Evolutionary conservation across 2,888 invertebrate genomes (phyloP).

Genomic region (Monochamus alternatus): DNA sequence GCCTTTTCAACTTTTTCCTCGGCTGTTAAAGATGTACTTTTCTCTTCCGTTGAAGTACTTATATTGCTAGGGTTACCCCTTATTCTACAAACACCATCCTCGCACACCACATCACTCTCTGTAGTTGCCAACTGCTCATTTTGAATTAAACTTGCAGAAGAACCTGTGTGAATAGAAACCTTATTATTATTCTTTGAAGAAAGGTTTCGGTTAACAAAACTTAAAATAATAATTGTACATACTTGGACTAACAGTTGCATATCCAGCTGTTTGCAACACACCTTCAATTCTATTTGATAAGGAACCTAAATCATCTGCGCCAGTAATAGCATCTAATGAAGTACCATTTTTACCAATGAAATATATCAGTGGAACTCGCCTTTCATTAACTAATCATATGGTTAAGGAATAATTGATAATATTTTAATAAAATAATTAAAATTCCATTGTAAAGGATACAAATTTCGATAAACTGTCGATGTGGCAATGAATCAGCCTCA

Average conservation of each 20-base stretch:
- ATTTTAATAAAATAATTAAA: neutral
- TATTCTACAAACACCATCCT: conserved; percentile 72
- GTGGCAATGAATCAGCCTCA: conserved; percentile 81
- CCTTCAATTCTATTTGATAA: conserved; percentile 79
- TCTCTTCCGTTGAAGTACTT: conserved; percentile 38
- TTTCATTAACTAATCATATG: conserved; percentile 77
- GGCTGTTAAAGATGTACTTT: conserved; percentile 56
- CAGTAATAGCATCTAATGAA: conserved; percentile 85
- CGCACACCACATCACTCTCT: conserved; percentile 71
- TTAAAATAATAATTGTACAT: conserved; percentile 5
- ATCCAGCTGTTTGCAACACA: conserved; percentile 74
- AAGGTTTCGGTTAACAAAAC: neutral
- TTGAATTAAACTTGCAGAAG: conserved; percentile 55
- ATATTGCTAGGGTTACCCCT: conserved; percentile 38
- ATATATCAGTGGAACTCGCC: conserved; percentile 86
- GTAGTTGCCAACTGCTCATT: conserved; percentile 50
- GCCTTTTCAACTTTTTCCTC: conserved; percentile 79
- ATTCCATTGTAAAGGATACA: conserved; percentile 83
- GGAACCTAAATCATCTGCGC: conserved; percentile 75
- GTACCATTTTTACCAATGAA: conserved; percentile 89
- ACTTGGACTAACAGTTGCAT: conserved; percentile 53
- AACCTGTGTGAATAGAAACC: conserved; percentile 48
- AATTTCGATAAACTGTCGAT: conserved; percentile 86
- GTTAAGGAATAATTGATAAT: neutral
- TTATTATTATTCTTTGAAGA: neutral